Evolutionary conservation across 2,113 vertebrate species (phyloP), one percentile per base, ranked within the genome.

Genomic region (Romanogobio albipinnatus): DNA sequence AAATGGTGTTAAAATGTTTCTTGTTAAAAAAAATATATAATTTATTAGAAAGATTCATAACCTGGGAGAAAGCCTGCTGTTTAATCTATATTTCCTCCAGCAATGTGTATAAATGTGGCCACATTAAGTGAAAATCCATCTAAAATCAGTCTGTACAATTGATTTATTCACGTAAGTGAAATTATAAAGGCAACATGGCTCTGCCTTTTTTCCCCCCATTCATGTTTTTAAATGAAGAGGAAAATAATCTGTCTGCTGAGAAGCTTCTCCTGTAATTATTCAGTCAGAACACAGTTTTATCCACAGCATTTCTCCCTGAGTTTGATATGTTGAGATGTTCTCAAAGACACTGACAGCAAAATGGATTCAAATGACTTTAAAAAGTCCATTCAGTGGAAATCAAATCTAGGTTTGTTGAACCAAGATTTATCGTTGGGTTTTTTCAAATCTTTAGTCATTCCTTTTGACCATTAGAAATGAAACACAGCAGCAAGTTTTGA

Each of bases 401-500:
- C 70, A 84, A 70, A 86, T 88, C 86, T 75, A 62, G 85, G 61
- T 51, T 77, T 82, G 80, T 75, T 88, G 84, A 88, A 85, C 83
- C 84, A 86, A 83, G 76, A 80, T 90, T 81, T 90, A 86, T 74
- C 74, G 85, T 66, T 78, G 49, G 64, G 39, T 81, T 59, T 88
- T 84, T 87, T 82, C 90, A 84, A 90, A 79, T 79, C 87, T 88
- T 87, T 83, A 89, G 88, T 87, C 85, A 84, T 87, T 90, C 87
- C 88, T 91, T 90, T 89, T 91, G 90, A 87, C 90, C 89, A 82
- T 89, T 76, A 88, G 87, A 88, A 83, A 91, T 85, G 64, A 90
- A 88, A 89, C 83, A 89, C 73, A 84, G 71, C 61, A 89, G 78
- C 88, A 90, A 87, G 78, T 84, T 88, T 90, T 91, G 84, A 88